Evolutionary conservation across 2,888 invertebrate genomes (phyloP).

Genomic region (Parascotia fuliginaria): DNA sequence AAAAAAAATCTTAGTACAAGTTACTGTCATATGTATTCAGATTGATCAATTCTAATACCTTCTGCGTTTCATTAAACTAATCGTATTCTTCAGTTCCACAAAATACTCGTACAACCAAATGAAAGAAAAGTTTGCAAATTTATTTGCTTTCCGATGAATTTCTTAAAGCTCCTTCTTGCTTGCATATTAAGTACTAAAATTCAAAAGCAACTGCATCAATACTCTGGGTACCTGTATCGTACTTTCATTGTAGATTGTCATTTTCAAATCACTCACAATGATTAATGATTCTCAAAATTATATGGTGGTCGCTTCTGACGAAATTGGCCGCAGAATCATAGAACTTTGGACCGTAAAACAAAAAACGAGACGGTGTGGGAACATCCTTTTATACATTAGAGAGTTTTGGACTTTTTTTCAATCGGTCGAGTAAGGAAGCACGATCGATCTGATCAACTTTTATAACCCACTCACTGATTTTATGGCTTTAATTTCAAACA

Average conservation of each 20-base stretch:
- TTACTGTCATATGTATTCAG: no score
- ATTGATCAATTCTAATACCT: no score
- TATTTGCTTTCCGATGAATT: constrained; percentile 10
- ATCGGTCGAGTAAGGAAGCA: constrained; percentile 54
- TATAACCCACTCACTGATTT: constrained; percentile 58
- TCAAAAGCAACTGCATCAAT: constrained; percentile 13
- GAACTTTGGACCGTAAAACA: constrained; percentile 56
- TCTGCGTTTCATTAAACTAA: no score
- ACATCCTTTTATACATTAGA: constrained; percentile 61
- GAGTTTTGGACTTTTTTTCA: constrained; percentile 55
- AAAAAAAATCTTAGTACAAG: no score
- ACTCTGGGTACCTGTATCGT: constrained; percentile 24
- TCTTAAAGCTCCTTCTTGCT: constrained; percentile 6
- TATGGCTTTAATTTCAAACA: constrained; percentile 50
- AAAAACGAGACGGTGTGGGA: constrained; percentile 75
- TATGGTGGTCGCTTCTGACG: constrained; percentile 66
- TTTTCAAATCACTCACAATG: constrained; percentile 66
- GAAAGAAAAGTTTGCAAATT: no score
- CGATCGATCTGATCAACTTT: constrained; percentile 59
- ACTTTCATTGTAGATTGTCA: constrained; percentile 72
- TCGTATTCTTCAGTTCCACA: no score
- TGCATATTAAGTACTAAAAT: constrained; percentile 16
- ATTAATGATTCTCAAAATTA: constrained; percentile 79
- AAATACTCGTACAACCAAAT: no score
- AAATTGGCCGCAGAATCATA: constrained; percentile 69